phyloP scores from a whole-genome alignment of 2,113 vertebrate species.

The Hippocampus comes region DNA sequence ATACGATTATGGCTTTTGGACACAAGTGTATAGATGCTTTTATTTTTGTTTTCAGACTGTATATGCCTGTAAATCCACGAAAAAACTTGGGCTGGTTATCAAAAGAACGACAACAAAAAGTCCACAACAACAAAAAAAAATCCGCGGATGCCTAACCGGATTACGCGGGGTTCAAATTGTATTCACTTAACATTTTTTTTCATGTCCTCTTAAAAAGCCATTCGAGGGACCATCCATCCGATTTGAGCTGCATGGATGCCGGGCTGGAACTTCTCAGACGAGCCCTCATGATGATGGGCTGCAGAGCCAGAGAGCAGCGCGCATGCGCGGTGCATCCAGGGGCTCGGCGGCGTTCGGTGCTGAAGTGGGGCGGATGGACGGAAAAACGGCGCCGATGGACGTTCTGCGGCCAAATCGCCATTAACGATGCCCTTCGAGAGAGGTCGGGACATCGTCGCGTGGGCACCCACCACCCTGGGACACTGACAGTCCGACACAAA shows the following conservation, averaged over 20 bases:
- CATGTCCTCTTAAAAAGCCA: not conserved
- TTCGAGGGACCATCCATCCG: not conserved
- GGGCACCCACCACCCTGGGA: slow-evolving; percentile 46
- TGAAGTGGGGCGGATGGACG: slow-evolving; percentile 82
- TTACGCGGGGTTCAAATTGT: too few relatives aligned
- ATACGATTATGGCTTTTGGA: too few relatives aligned
- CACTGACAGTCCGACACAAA: slow-evolving; percentile 58
- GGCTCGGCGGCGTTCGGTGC: slow-evolving; percentile 79
- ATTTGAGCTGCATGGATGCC: not conserved
- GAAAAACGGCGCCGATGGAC: slow-evolving; percentile 75
- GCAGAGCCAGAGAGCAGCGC: slow-evolving; percentile 59
- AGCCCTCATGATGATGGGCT: not conserved
- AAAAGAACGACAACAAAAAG: too few relatives aligned
- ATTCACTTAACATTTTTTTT: not conserved
- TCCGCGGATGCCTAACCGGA: too few relatives aligned
- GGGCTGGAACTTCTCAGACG: not conserved
- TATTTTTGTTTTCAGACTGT: too few relatives aligned
- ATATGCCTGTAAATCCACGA: too few relatives aligned
- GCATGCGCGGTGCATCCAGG: slow-evolving; percentile 79
- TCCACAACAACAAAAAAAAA: too few relatives aligned
- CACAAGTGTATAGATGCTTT: too few relatives aligned
- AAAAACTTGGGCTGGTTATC: too few relatives aligned
- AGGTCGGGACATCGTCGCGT: slow-evolving; percentile 38
- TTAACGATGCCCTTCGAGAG: slow-evolving; percentile 51
- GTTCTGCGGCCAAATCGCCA: slow-evolving; percentile 63